Evolutionary conservation across 2,113 vertebrate species (phyloP).

Genomic region (Seriola dumerili): DNA sequence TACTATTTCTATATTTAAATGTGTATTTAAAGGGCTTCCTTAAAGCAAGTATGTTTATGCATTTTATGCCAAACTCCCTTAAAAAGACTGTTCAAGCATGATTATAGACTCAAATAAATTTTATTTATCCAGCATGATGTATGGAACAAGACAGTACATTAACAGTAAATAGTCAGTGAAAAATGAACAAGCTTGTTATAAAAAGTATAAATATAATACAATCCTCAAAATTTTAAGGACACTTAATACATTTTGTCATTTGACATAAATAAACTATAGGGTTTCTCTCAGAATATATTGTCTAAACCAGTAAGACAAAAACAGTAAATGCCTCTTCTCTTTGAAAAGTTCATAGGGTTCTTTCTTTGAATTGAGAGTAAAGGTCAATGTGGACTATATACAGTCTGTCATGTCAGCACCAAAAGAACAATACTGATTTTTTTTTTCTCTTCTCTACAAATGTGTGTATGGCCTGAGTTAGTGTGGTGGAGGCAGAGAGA

Average conservation of each 20-base stretch:
- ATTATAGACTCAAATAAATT: slow-evolving; percentile 62
- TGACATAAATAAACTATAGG: slow-evolving; percentile 79
- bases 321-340: slow-evolving; percentile 73
- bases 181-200: slow-evolving; percentile 81
- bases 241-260: slow-evolving; percentile 76
- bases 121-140: slow-evolving; percentile 79
- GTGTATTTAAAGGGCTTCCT: not conserved
- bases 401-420: slow-evolving; percentile 74
- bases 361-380: slow-evolving; percentile 60
- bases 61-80: not conserved
- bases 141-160: slow-evolving; percentile 74
- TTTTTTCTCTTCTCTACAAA: slow-evolving; percentile 12
- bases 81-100: slow-evolving; percentile 2
- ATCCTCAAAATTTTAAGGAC: slow-evolving; percentile 75
- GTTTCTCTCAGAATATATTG: slow-evolving; percentile 75
- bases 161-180: slow-evolving; percentile 74
- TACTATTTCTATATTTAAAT: not conserved
- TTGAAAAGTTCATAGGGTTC: slow-evolving; percentile 70
- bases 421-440: slow-evolving; percentile 64
- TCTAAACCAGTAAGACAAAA: slow-evolving; percentile 86
- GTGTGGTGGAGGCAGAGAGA: slow-evolving; percentile 65
- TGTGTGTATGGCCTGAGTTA: slow-evolving; percentile 55
- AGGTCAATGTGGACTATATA: slow-evolving; percentile 67
- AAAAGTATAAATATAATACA: slow-evolving; percentile 86
- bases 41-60: not conserved